Evolutionary conservation across 2,888 invertebrate species (phyloP).

Genomic region (Smittia sp.): DNA sequence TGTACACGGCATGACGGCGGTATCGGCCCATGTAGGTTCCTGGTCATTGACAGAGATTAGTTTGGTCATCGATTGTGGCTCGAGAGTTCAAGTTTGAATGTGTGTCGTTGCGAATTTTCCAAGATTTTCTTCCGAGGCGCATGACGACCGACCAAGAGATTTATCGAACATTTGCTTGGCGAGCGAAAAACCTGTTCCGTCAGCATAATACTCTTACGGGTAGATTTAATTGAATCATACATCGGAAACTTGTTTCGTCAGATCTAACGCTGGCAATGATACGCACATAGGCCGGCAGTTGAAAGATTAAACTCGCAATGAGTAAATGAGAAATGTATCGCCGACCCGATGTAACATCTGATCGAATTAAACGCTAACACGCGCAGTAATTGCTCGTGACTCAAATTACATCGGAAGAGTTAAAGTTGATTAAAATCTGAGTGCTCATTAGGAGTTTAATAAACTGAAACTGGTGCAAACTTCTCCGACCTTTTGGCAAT

Average conservation of each 20-base stretch:
- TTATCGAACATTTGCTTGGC: slow-evolving; percentile 4
- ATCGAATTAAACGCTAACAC: slow-evolving; percentile 3
- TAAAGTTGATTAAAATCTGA: background rate
- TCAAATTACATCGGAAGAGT: too few species aligned
- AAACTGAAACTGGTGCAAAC: background rate
- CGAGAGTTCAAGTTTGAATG: background rate
- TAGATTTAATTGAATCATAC: slow-evolving; percentile 30
- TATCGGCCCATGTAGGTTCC: slow-evolving; percentile 69
- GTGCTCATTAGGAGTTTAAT: background rate
- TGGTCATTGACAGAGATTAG: slow-evolving; percentile 48
- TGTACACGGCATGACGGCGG: slow-evolving; percentile 57
- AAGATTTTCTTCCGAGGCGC: background rate
- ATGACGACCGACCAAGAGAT: background rate
- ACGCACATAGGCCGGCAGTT: background rate
- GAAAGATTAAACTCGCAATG: background rate
- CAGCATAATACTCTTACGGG: slow-evolving; percentile 17
- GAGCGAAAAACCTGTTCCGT: slow-evolving; percentile 7
- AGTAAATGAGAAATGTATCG: background rate
- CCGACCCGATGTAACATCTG: background rate
- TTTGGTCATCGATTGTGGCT: background rate
- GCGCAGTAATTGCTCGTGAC: background rate
- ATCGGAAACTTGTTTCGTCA: slow-evolving; percentile 27
- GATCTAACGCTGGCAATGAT: background rate
- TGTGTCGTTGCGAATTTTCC: background rate
- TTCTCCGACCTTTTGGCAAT: too few species aligned